Base-by-base conservation (phyloP, 1,140 invertebrate species). In the Scaptomyza hsui region DNA sequence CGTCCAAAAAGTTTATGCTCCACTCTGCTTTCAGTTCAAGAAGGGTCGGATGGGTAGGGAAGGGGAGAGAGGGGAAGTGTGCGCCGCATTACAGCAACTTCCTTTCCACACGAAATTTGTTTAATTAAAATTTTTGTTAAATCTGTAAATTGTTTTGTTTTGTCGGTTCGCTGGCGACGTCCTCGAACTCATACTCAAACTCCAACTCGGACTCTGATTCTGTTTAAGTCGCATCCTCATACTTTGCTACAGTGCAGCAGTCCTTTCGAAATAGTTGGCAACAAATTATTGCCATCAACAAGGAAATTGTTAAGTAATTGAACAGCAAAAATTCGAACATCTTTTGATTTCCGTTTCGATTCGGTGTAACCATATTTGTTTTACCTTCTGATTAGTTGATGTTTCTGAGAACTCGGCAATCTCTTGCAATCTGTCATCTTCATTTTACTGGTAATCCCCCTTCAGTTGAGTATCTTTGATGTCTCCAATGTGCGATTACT, bases 61-160 rank as follows among this genome's bases (percentile, higher is more conserved):
- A 9, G 13, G 9, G 0, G 2, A n/a, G 15, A n/a, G 19, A 10
- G 42, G 3, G 21, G 29, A n/a, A n/a, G n/a, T n/a, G n/a, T n/a
- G n/a, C n/a, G n/a, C n/a, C 48, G 12, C 26, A 67, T 81, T 77
- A 73, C 69, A 75, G 75, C 69, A 86, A 75, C 80, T 83, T 85
- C 78, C 77, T 78, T 75, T 88, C 70, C 77, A 67, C 82, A 72
- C 82, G 88, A 88, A 86, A 81, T 86, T 86, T 85, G 82, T 86
- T 86, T 86, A 86, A 86, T 86, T 86, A 86, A 86, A 86, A 86
- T 88, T 86, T 86, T 88, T 82, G 81, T 81, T 70, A 78, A 88
- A 86, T 86, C 82, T 72, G 82, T 88, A 88, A 86, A 86, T 86
- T 86, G 75, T 86, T 88, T 88, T 71, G 82, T 72, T 86, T 67